Base-by-base conservation (phyloP, 2,797 vertebrate species). In the Florisuga fusca region DNA sequence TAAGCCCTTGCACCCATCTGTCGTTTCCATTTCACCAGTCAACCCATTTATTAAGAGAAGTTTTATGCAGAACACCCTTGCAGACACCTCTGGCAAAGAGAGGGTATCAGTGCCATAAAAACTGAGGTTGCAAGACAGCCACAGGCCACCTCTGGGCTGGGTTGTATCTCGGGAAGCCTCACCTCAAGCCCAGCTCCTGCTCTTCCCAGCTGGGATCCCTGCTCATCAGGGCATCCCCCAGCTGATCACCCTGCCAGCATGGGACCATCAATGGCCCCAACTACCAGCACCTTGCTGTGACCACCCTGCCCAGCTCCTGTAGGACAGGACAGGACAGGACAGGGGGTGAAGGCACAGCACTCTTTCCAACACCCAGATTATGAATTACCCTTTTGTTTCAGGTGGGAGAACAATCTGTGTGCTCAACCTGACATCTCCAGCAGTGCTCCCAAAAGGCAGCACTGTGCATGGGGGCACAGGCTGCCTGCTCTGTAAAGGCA, bases 401-500 rank as follows among this genome's bases (percentile, higher is more conserved):
- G 0, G 0, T 13, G 7, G 38, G 36, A 61, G 27, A 84, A 51
- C 12, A 51, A 62, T 5, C 51, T 20, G 38, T 61, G 31, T 6
- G n/a, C 50, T 63, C 17, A 54, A 19, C 25, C 31, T 23, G 9
- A 14, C 20, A 6, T 9, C n/a, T 36, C 48, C 27, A 55, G 43
- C 3, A 26, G 36, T 27, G 36, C 22, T 71, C 25, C 57, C 62
- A 78, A 48, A 27, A 73, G 15, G 36, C 38, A 17, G 19, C 55
- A 23, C 0, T 4, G n/a, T 2, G 9, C 4, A 3, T 0, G 2
- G 38, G 25, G 21, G 33, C 61, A 46, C 33, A 45, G 33, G 29
- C 48, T 66, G 63, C 31, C 14, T 15, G 53, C 27, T 34, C 34
- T 14, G 18, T 3, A 9, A 55, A 59, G 34, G 15, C 6, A 17